A percentile compares a stretch with the other conserved stretches of the same genome.
phyloP scores from a whole-genome alignment of 2,797 vertebrate genomes.

The Neostethus bicornis region DNA sequence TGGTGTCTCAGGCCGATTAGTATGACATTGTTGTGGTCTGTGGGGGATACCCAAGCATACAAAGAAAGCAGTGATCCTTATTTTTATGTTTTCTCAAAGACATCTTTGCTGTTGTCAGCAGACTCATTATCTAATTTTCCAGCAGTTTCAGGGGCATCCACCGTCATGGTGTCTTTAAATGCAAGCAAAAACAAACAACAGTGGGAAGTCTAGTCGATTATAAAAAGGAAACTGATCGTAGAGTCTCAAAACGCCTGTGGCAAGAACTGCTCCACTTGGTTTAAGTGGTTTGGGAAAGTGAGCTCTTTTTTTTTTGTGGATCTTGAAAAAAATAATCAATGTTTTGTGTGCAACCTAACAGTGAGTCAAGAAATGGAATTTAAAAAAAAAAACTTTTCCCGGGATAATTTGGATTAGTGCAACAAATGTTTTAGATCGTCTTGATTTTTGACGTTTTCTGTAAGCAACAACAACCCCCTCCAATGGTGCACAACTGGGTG shows the following conservation, averaged over 20 bases:
- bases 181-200: conserved; percentile 33
- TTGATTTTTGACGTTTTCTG: conserved; percentile 2
- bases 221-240: conserved; percentile 29
- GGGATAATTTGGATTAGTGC: background rate
- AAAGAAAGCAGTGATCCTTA: background rate
- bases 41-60: background rate
- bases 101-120: conserved; percentile 1
- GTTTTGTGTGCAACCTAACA: background rate
- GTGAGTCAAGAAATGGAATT: background rate
- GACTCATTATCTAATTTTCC: conserved; percentile 24
- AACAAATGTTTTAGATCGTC: background rate
- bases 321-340: background rate
- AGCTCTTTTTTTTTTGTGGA: conserved; percentile 8
- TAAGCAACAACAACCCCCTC: conserved; percentile 13
- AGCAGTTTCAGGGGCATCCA: conserved; percentile 20
- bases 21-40: background rate
- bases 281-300: conserved; percentile 20
- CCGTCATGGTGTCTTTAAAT: conserved; percentile 22
- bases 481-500: conserved; percentile 25
- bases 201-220: conserved; percentile 33
- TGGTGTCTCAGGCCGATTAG: background rate
- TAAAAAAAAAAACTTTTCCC: too few species aligned
- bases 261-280: conserved; percentile 39
- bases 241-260: conserved; percentile 18
- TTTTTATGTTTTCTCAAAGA: conserved; percentile 12